A percentile compares a stretch with the other conserved stretches of the same genome.
Conservation (phyloP, 2,888 invertebrate species). For the Cremastobaeus sp. region DNA sequence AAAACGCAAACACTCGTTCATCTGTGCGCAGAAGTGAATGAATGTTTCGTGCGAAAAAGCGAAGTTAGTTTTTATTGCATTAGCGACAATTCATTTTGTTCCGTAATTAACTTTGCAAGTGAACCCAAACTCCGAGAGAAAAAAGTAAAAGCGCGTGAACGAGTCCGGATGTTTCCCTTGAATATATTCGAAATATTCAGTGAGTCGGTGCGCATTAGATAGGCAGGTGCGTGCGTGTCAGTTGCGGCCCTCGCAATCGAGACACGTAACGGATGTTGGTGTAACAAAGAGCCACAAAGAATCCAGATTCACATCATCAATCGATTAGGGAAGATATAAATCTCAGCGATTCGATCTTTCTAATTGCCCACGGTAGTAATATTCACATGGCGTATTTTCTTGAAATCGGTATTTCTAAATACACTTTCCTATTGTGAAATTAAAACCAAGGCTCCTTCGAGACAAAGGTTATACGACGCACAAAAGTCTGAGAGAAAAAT, state of each 20-base stretch:
- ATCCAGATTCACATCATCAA: conserved; percentile 51
- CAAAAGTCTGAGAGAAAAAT: no score
- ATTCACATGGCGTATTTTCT: conserved; percentile 46
- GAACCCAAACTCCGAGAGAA: conserved; percentile 19
- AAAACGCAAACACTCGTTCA: no score
- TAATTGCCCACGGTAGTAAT: conserved; percentile 47
- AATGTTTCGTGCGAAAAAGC: not conserved
- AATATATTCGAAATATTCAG: conserved; percentile 65
- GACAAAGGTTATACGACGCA: no score
- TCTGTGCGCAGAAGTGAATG: no score
- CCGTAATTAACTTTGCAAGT: conserved; percentile 8
- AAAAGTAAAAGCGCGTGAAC: conserved; percentile 59
- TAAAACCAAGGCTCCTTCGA: conserved; percentile 42
- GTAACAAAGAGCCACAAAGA: conserved; percentile 52
- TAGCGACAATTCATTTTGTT: conserved; percentile 3
- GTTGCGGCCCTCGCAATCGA: conserved; percentile 25
- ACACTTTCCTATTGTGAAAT: conserved; percentile 38
- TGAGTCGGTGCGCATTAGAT: conserved; percentile 55
- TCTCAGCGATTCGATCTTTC: conserved; percentile 47
- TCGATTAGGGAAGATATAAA: conserved; percentile 51
- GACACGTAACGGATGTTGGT: conserved; percentile 58
- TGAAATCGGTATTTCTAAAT: conserved; percentile 45
- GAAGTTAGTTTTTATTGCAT: not conserved
- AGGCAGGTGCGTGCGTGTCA: conserved; percentile 34
- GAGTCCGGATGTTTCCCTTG: conserved; percentile 60